Conservation (phyloP, 2,113 vertebrate genomes). For the Vulpes lagopus region DNA sequence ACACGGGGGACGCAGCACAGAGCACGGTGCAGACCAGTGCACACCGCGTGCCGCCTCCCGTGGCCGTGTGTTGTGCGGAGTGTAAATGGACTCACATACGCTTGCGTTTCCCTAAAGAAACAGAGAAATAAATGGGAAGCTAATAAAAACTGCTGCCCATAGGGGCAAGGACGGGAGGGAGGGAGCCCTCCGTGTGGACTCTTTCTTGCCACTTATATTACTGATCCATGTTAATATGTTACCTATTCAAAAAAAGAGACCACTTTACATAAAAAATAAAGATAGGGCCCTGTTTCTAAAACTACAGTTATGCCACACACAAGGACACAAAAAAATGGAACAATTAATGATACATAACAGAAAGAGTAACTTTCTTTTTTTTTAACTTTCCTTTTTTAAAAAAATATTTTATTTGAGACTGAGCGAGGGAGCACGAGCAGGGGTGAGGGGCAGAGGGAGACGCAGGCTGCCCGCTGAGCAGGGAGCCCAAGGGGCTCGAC, state of each 20-base stretch:
- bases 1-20: too few relatives aligned
- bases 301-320: background rate
- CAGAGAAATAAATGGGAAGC: too few relatives aligned
- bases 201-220: too few relatives aligned
- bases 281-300: background rate
- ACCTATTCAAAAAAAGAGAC: too few relatives aligned
- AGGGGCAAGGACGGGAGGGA: background rate
- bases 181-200: background rate
- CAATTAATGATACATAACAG: too few relatives aligned
- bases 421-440: background rate
- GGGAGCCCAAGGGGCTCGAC: background rate
- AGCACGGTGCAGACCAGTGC: too few relatives aligned
- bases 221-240: background rate
- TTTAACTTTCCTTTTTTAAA: background rate
- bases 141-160: background rate
- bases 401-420: background rate
- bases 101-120: background rate
- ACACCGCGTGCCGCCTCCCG: fast-evolving
- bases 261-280: too few relatives aligned
- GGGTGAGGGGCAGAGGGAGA: background rate
- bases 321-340: too few relatives aligned
- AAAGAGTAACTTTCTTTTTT: background rate
- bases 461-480: too few relatives aligned
- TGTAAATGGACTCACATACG: background rate
- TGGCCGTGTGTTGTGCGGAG: too few relatives aligned